Base-by-base conservation (phyloP, 2,797 vertebrate genomes). In the Brachyalestes nurse region DNA sequence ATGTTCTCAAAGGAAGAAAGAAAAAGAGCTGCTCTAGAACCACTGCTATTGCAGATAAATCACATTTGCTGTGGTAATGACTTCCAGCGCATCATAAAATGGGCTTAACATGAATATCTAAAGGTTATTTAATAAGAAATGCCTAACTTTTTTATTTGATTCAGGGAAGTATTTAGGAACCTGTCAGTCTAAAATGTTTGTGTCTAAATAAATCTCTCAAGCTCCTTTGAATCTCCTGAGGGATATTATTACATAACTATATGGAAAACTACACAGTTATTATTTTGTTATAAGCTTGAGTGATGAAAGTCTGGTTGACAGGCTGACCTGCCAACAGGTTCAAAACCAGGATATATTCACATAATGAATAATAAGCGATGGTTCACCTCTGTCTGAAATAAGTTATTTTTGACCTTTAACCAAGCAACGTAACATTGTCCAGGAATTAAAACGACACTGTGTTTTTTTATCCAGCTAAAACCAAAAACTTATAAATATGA, bases 31-130 rank as follows among this genome's bases (percentile, higher is more conserved):
- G 12, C 10, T 51, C 25, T 66, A 57, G 4, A 72, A 21, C 2
- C 40, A 81, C 4, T 42, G 25, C 5, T 69, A 61, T 70, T 81
- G n/a, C 28, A 70, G 58, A 45, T 57, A 51, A 60, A 25, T 34
- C n/a, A 42, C 3, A 45, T 70, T 70, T 51, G 4, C 2, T 40
- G 8, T 67, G 5, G 65, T 6, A 67, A 4, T 14, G 42, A 69
- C 19, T 13, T 66, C 28, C 1, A 55, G 12, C 42, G 17, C n/a
- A 2, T 40, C 4, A 57, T 57, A 16, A 55, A 10, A 72, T n/a
- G 25, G 49, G 53, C 55, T 10, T 55, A 34, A n/a, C 25, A 10
- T 19, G 8, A 73, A n/a, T 57, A 10, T 3, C 2, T 34, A 38
- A 40, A 65, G 28, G 14, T 34, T 1, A 40, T 47, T 67, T 21